Evolutionary conservation across 2,797 vertebrate species (phyloP), one percentile per base, ranked within the genome.

Genomic region (Aeoliscus strigatus): DNA sequence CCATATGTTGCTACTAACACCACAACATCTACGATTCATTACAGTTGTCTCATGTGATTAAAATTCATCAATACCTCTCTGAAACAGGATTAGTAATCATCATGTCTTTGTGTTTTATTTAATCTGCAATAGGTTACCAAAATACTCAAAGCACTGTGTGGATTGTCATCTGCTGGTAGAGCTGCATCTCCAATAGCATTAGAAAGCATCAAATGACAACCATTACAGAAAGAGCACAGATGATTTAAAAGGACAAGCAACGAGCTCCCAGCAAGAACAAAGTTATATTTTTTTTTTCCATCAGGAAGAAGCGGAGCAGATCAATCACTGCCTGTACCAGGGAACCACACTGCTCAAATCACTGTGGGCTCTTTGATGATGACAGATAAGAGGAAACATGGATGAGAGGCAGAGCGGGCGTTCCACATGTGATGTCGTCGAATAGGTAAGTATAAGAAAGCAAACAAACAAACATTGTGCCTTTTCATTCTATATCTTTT

Each of bases 321-420:
- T 75, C 63, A 74, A 57, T 74, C 58, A 64, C 14, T 41, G 39
- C 30, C 51, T 33, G 39, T 55, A 47, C 23, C 35, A 18, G 34
- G 48, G 36, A 57, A 48, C 51, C 53, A 42, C 36, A 34, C 12
- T 0, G 6, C 49, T 14, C 37, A 31, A 41, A 56, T 53, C 39
- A 45, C 54, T 56, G 64, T 35, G 41, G 27, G 51, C 28, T 36
- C 59, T 70, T 66, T 73, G 61, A 77, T 77, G 68, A 67, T 64
- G 56, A 45, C 56, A 68, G 49, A 70, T 72, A 70, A 52, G 39
- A 38, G 46, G 48, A 66, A 50, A 43, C 11, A 39, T 6, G 33
- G 34, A 37, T 4, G 4, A 30, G 9, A 30, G 52, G 10, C 26
- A 17, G n/a, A 13, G 18, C 39, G 27, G 34, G 13, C 27, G 38